Percentiles rank a stretch among this genome's conserved stretches.
Evolutionary conservation across 2,888 invertebrate species (phyloP).

Genomic region (Drosophila lacicola): DNA sequence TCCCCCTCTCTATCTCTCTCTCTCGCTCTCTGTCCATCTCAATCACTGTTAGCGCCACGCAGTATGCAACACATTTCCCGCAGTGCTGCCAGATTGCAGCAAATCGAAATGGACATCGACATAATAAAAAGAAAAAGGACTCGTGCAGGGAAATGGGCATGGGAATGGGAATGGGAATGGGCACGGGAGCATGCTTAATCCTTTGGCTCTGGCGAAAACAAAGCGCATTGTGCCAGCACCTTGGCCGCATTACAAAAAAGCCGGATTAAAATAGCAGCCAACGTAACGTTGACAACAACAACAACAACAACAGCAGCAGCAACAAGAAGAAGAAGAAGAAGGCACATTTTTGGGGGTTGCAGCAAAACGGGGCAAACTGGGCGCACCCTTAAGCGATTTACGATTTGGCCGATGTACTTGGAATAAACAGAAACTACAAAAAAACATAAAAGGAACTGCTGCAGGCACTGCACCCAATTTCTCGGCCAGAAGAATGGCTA

Average conservation of each 20-base stretch:
- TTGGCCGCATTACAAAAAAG: constrained; percentile 60
- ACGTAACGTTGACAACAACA: constrained; percentile 62
- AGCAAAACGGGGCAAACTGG: constrained; percentile 7
- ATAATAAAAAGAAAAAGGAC: neutral
- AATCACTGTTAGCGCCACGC: constrained; percentile 16
- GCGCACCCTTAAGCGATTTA: constrained; percentile 48
- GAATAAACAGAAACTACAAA: constrained; percentile 44
- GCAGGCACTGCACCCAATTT: constrained; percentile 36
- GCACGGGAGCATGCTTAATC: constrained; percentile 36
- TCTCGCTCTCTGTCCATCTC: neutral
- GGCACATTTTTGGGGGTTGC: constrained; percentile 31
- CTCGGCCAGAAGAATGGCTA: neutral
- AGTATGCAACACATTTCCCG: constrained; percentile 44
- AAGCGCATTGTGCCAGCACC: constrained; percentile 28
- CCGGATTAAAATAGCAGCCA: constrained; percentile 65
- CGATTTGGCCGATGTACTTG: constrained; percentile 22
- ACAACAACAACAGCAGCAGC: constrained; percentile 20
- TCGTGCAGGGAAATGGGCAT: no score
- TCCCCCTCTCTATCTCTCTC: neutral
- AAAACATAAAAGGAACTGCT: constrained; percentile 15
- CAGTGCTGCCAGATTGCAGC: constrained; percentile 10
- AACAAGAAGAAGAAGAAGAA: constrained; percentile 5
- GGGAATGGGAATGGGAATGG: neutral
- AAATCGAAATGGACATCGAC: constrained; percentile 11
- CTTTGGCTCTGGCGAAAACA: constrained; percentile 38